Evolutionary conservation across 2,888 invertebrate species (phyloP), one percentile per base, ranked within the genome.

Genomic region (Trichopoda pennipes): DNA sequence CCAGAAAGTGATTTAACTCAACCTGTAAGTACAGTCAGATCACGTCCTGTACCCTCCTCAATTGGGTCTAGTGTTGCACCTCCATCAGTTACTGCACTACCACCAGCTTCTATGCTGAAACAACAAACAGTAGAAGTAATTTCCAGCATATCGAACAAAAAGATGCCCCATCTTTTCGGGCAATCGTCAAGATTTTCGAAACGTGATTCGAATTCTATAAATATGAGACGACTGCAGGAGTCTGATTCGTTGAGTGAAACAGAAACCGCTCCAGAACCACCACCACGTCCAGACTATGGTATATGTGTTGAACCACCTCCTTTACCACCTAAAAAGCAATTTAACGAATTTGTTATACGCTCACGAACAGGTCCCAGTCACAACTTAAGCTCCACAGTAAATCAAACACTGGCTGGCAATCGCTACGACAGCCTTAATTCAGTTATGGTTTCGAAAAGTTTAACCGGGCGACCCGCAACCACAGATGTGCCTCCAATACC

Each of bases 271-370:
- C 90, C 91, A 0, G 92, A 92, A 78, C 91, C 91, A 17, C 91
- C 92, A 19, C 92, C 92, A 2, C 86, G 91, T 4, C 91, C 91
- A 3, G 91, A 91, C 44, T 89, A 89, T 2, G 87, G 86, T 4
- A 88, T 91, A 16, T 91, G 93, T 66, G 92, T 93, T 8, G 94
- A 94, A 87, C 95, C 95, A 3, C 95, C 95, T 1, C 95, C 95
- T 3, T 90, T 95, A 88, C 93, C 95, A 21, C 95, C 95, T 16
- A 95, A 95, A 88, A 94, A 95, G 85, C 93, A 94, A 85, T 92
- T 92, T 55, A 92, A 92, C 66, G 93, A 93, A 83, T 91, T 93
- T 60, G 90, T 92, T 1, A 91, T 93, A 28, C 94, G 94, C 56
- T 90, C 91, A 7, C 85, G 88, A 6, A 60, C 77, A 3, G 80